Evolutionary conservation across 2,888 invertebrate genomes (phyloP).

Genomic region (Girardia tigrina): DNA sequence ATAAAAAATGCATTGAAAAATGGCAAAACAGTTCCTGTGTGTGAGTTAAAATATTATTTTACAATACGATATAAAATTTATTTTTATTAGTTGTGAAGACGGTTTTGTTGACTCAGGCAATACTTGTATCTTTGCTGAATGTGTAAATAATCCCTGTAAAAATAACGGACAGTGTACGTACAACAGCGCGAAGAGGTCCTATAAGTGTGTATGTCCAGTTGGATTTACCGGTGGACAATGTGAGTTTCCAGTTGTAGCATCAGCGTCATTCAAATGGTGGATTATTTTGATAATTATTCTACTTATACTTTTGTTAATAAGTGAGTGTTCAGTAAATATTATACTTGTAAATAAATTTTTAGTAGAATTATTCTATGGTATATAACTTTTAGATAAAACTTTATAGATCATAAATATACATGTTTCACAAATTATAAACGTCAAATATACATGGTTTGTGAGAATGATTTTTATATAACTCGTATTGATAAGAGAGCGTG

Average conservation of each 20-base stretch:
- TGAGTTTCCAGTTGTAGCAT: too few relatives aligned
- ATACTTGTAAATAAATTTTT: too few relatives aligned
- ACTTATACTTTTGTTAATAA: not conserved
- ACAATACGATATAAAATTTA: not conserved
- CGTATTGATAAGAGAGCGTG: too few relatives aligned
- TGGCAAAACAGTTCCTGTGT: slow-evolving; percentile 6
- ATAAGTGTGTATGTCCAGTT: not conserved
- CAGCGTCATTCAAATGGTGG: too few relatives aligned
- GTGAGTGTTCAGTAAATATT: too few relatives aligned
- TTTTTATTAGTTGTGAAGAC: not conserved
- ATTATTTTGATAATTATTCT: not conserved
- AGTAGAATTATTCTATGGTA: too few relatives aligned
- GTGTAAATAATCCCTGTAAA: not conserved
- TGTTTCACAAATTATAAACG: too few relatives aligned
- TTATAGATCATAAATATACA: too few relatives aligned
- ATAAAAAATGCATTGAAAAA: not conserved
- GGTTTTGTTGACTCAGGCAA: not conserved
- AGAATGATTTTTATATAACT: too few relatives aligned
- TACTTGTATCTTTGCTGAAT: not conserved
- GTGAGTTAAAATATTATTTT: not conserved
- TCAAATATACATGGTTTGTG: too few relatives aligned
- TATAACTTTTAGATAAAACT: too few relatives aligned
- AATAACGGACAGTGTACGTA: not conserved
- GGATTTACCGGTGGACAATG: too few relatives aligned
- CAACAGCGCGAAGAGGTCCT: not conserved